A percentile compares a stretch with the other conserved stretches of the same genome.
These are phyloP conservation scores for Scaptomyza pallida DNA, from an alignment of 1,140 invertebrate species.

Conservation along the genomic window DNA sequence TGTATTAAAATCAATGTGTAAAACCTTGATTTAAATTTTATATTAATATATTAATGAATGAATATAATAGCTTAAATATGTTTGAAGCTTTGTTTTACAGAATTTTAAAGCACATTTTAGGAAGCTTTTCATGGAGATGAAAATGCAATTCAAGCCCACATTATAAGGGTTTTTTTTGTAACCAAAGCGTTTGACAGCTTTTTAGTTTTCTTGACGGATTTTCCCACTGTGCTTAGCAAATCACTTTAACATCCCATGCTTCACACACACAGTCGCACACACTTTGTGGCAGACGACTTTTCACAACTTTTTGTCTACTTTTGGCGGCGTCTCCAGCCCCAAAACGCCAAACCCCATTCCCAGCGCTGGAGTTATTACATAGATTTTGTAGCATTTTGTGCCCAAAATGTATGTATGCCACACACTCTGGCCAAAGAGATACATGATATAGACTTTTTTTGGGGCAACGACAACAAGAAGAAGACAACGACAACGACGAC, in stretches of 20 bases:
- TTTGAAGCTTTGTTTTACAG: no score
- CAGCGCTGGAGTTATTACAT: constrained; percentile 66
- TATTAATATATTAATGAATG: no score
- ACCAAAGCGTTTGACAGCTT: no score
- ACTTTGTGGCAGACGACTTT: constrained; percentile 5
- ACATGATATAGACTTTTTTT: constrained; percentile 67
- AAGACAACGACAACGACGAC: constrained; percentile 50
- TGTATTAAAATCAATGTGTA: no score
- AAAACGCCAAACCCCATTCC: constrained; percentile 8
- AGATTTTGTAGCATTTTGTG: constrained; percentile 81
- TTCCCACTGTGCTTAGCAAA: constrained; percentile 29
- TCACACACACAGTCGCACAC: constrained; percentile 3
- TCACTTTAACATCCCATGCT: constrained; percentile 11
- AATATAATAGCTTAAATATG: no score
- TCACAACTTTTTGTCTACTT: constrained; percentile 52
- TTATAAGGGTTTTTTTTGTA: neutral
- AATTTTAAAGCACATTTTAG: no score
- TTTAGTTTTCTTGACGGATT: no score
- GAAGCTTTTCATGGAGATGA: no score
- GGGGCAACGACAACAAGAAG: constrained; percentile 1
- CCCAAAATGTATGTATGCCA: constrained; percentile 71
- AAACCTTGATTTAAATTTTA: no score
- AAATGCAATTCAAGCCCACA: no score
- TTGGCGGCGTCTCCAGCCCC: constrained; percentile 21
- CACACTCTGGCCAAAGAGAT: constrained; percentile 32